Evolutionary conservation across 1,140 invertebrate genomes (phyloP).

Genomic region (Aporrectodea caliginosa): DNA sequence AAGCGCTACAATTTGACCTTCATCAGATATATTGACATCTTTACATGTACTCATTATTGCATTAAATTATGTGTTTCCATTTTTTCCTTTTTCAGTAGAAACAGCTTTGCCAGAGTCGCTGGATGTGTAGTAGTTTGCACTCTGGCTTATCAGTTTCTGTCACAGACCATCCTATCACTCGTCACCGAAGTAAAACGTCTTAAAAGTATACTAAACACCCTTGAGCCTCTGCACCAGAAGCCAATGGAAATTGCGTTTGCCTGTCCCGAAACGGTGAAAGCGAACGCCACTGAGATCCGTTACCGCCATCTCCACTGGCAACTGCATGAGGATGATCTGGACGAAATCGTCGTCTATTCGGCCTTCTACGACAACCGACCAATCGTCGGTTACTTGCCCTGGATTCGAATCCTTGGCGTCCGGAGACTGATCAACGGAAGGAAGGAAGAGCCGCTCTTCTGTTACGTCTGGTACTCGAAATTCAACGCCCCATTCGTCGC

Average conservation of each 20-base stretch:
- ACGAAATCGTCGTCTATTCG: slow-evolving; percentile 13
- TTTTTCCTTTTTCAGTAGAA: too few relatives aligned
- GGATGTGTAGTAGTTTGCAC: too few relatives aligned
- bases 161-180: too few relatives aligned
- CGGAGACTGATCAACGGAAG: neutral
- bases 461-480: neutral
- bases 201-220: too few relatives aligned
- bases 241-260: neutral
- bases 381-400: neutral
- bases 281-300: neutral
- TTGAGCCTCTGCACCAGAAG: too few relatives aligned
- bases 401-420: slow-evolving; percentile 13
- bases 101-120: too few relatives aligned
- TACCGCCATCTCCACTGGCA: neutral
- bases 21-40: too few relatives aligned
- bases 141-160: too few relatives aligned
- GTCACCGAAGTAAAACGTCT: too few relatives aligned
- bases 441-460: neutral
- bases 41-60: too few relatives aligned
- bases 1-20: too few relatives aligned
- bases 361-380: slow-evolving; percentile 17
- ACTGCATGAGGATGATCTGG: neutral
- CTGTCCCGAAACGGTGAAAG: neutral
- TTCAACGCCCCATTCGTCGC: neutral
- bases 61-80: too few relatives aligned